Conservation (phyloP, 2,113 vertebrate species). For the Equus quagga region DNA sequence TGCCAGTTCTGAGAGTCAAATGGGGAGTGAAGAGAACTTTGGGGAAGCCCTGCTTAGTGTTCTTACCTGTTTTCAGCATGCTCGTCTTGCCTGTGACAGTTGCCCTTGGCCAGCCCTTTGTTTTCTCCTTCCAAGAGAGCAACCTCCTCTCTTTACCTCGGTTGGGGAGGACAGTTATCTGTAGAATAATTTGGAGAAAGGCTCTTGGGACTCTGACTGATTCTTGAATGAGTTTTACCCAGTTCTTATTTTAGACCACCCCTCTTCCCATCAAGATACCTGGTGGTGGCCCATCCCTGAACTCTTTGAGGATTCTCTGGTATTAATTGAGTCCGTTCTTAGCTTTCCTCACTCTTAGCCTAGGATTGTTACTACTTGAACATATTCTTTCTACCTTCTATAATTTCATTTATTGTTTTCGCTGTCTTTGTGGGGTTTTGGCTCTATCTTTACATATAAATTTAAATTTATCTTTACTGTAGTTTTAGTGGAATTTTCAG, state of each 20-base stretch:
- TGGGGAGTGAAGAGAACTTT: neutral
- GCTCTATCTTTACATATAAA: neutral
- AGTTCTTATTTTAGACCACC: neutral
- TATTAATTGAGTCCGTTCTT: neutral
- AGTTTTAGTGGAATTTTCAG: neutral
- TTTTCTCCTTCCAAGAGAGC: neutral
- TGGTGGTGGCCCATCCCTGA: neutral
- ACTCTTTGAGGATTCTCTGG: neutral
- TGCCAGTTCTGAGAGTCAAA: neutral
- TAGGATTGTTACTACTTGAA: neutral
- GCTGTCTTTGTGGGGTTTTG: neutral
- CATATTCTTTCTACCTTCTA: neutral
- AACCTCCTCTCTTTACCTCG: neutral
- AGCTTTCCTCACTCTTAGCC: neutral
- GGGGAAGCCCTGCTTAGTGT: neutral
- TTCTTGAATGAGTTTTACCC: neutral
- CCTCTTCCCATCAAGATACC: neutral
- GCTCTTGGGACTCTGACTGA: neutral
- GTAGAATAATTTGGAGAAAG: neutral
- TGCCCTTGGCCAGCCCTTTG: neutral
- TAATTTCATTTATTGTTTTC: neutral
- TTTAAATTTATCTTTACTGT: neutral
- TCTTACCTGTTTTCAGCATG: neutral
- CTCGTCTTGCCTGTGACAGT: neutral
- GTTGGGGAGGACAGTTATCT: neutral